Base-by-base conservation (phyloP, 2,113 vertebrate genomes). In the Hyaena hyaena region DNA sequence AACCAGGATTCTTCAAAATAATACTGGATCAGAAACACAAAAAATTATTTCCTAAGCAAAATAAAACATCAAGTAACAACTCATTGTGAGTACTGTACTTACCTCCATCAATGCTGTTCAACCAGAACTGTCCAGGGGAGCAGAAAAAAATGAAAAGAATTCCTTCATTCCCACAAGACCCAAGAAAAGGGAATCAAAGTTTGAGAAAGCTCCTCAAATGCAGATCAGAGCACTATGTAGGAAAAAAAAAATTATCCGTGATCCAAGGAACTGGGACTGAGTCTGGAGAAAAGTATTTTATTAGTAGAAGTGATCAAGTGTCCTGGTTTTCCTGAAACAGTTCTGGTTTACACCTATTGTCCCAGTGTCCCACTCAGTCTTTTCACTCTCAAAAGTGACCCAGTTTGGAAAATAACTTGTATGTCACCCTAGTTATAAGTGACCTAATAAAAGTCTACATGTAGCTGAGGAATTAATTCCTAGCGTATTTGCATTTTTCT, bases 371-470 rank as follows among this genome's bases (percentile, higher is more conserved):
- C 82, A 93, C 45, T 94, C 48, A 89, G 65, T 63, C n/a, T 53
- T 79, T 86, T 86, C 43, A 90, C 31, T 86, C 48, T 95, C 74
- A 86, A 81, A 96, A 95, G n/a, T 86, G 58, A 93, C 71, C 82
- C 61, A 95, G 39, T 90, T 85, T 80, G 48, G 63, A 97, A 74
- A n/a, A 71, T n/a, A 96, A 97, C 89, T 85, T 85, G 58, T 68
- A 63, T 74, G 39, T 77, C 61, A 98, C 23, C 19, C 69, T 80
- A 93, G 71, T 91, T 88, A 63, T 90, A 74, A 98, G 3, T 88
- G n/a, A 79, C 45, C 88, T 97, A 97, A 81, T 89, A 79, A 88
- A 96, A 86, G 48, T 86, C 71, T 94, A 92, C 55, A 96, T 26
- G 31, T 19, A 94, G 50, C 48, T 81, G 94, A 50, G 31, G 79